Evolutionary conservation across 64 coral and sea anemone species (phyloP), one percentile per base, ranked within the genome.

Genomic region (Dendronephthya gigantea): DNA sequence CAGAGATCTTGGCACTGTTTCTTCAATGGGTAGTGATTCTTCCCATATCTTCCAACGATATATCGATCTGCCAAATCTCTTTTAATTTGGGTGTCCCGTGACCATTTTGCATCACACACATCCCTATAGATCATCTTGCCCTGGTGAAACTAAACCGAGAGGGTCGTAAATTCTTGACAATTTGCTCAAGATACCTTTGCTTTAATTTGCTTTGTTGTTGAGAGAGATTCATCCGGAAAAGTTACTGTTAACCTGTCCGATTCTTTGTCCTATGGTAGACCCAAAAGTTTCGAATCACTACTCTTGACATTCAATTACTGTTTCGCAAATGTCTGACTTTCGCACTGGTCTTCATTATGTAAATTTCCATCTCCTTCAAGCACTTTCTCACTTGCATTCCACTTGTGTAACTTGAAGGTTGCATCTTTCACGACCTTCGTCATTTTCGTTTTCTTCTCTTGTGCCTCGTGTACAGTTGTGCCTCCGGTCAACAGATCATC

Each of bases 101-200:
- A 14, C 14, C 31, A 7, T 41, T 86, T 86, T 27, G 65, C 35
- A 14, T 74, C 52, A 32, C 83, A 85, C 17, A 48, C 85, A 10
- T 75, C 39, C 39, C 85, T 9, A 35, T 87, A 87, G 55, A 87
- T 69, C 49, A 75, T 11, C 19, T 79, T 87, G n/a, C 85, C 28
- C 25, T n/a, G 68, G 40, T 4, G 85, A n/a, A 28, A 58, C 35
- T 9, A 74, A 15, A 22, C 62, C 40, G 12, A 86, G 19, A 29
- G 38, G 85, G 39, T 86, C 85, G 43, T 74, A 35, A 41, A 86
- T 11, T 45, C 41, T 45, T 45, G 41, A 4, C 11, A 45, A 45
- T 11, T 45, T 45, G 41, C 41, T 45, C 36, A 86, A 32, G 14
- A 86, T 34, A 38, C 22, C 39, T 14, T 37, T n/a, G n/a, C n/a